Evolutionary conservation across 1,140 invertebrate species (phyloP).

Genomic region (Drosophila hydei): DNA sequence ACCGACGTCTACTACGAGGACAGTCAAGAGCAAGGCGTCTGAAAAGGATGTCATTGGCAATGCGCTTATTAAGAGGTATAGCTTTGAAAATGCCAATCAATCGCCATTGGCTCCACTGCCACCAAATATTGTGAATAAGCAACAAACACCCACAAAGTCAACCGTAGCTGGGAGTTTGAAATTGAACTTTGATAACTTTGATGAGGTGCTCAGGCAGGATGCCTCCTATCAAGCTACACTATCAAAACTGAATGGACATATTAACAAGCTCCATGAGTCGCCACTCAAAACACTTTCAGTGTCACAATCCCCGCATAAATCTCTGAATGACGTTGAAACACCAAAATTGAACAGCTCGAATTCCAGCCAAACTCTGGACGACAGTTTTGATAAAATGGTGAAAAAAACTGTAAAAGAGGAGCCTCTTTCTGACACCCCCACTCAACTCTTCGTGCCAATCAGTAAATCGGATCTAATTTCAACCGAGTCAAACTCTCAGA

Average conservation of each 20-base stretch:
- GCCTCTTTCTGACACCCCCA: background rate
- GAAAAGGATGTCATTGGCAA: conserved; percentile 26
- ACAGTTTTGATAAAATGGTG: conserved; percentile 56
- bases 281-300: conserved; percentile 26
- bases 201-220: conserved; percentile 44
- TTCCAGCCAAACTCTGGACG: conserved; percentile 15
- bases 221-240: conserved; percentile 51
- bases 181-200: conserved; percentile 45
- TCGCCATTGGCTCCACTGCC: conserved; percentile 54
- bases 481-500: background rate
- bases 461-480: background rate
- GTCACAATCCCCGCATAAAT: conserved; percentile 16
- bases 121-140: background rate
- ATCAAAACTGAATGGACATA: conserved; percentile 49
- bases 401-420: conserved; percentile 12
- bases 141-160: background rate
- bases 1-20: background rate
- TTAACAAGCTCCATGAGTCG: conserved; percentile 34
- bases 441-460: background rate
- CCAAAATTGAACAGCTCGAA: conserved; percentile 17
- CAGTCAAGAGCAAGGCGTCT: conserved; percentile 21
- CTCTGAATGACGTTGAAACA: background rate
- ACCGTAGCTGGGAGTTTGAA: background rate
- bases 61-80: conserved; percentile 49
- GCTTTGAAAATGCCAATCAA: conserved; percentile 48